These are phyloP conservation scores for Clostera curtula DNA, from an alignment of 2,888 invertebrate genomes.

Conservation along the genomic window DNA sequence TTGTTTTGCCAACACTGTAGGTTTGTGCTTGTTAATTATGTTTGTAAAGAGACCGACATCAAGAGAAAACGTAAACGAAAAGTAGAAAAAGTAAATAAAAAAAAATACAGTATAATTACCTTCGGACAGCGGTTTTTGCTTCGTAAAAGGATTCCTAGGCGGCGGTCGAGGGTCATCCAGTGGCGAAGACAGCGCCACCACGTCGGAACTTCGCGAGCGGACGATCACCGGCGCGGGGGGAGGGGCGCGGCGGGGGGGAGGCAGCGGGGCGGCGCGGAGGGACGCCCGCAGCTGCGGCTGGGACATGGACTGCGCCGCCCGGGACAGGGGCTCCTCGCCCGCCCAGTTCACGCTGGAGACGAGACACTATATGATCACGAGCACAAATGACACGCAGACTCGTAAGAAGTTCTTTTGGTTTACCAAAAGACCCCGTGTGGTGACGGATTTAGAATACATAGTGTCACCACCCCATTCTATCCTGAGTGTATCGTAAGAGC, in stretches of 20 bases:
- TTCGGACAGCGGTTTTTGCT: slow-evolving; percentile 36
- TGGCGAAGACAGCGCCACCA: slow-evolving; percentile 20
- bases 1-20: too few relatives aligned
- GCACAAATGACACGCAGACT: too few relatives aligned
- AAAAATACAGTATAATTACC: slow-evolving; percentile 19
- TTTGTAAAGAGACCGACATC: too few relatives aligned
- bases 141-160: slow-evolving; percentile 32
- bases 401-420: too few relatives aligned
- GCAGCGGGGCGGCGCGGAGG: slow-evolving; percentile 26
- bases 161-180: slow-evolving; percentile 40
- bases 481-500: too few relatives aligned
- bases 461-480: too few relatives aligned
- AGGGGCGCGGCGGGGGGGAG: slow-evolving; percentile 28
- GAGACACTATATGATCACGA: neutral
- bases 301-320: slow-evolving; percentile 38
- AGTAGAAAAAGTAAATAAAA: neutral
- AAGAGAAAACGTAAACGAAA: too few relatives aligned
- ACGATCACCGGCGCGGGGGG: slow-evolving; percentile 22
- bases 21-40: too few relatives aligned
- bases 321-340: slow-evolving; percentile 47
- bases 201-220: slow-evolving; percentile 48
- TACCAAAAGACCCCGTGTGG: too few relatives aligned
- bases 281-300: slow-evolving; percentile 49
- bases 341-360: slow-evolving; percentile 60
- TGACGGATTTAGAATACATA: too few relatives aligned